These are phyloP conservation scores for Drosophila basisetae DNA, from an alignment of 2,888 invertebrate genomes.

Conservation along the genomic window DNA sequence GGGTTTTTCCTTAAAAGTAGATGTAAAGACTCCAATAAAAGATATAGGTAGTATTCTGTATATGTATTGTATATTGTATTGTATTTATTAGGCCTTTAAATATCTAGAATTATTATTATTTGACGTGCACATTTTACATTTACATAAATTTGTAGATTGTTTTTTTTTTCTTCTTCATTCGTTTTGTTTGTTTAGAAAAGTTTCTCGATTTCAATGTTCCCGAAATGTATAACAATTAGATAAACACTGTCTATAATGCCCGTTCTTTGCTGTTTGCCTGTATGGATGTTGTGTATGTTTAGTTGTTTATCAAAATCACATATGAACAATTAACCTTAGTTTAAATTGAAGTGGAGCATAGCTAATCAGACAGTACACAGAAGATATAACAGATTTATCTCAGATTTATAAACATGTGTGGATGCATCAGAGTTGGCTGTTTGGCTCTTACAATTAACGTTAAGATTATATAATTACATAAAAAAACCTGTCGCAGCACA, in stretches of 20 bases:
- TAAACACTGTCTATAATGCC: conserved; percentile 66
- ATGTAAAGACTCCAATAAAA: conserved; percentile 17
- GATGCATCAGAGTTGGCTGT: conserved; percentile 37
- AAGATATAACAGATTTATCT: conserved; percentile 32
- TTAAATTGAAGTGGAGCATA: conserved; percentile 20
- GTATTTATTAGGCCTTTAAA: conserved; percentile 79
- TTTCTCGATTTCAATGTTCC: conserved; percentile 73
- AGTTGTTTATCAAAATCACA: conserved; percentile 32
- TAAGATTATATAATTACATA: conserved; percentile 71
- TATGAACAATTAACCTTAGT: conserved; percentile 21
- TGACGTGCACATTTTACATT: conserved; percentile 81
- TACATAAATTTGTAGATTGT: conserved; percentile 67
- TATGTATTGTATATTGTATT: conserved; percentile 62
- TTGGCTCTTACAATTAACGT: conserved; percentile 60
- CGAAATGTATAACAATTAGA: conserved; percentile 74
- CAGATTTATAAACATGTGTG: conserved; percentile 42
- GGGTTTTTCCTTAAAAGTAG: not conserved
- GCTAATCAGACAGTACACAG: conserved; percentile 37
- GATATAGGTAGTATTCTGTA: conserved; percentile 6
- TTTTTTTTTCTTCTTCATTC: conserved; percentile 24
- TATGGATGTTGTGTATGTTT: conserved; percentile 22
- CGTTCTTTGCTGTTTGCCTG: conserved; percentile 21
- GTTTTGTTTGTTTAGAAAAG: conserved; percentile 54
- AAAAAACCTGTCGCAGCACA: conserved; percentile 55
- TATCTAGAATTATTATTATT: conserved; percentile 80